Evolutionary conservation across 2,888 invertebrate genomes (phyloP).

Genomic region (Plebejus anna): DNA sequence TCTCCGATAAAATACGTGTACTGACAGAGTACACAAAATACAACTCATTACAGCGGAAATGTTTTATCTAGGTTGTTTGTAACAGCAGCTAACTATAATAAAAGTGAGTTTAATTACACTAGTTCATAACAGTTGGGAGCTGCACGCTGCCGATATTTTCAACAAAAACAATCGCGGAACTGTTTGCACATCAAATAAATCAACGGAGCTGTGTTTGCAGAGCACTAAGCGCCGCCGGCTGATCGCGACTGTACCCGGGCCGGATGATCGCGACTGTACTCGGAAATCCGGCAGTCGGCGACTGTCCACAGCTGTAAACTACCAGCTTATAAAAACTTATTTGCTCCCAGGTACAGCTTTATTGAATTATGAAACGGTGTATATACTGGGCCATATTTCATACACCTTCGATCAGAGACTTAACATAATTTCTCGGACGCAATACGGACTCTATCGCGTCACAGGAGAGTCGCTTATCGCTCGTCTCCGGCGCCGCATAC

Average conservation of each 20-base stretch:
- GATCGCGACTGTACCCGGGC: background rate
- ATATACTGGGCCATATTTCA: slow-evolving; percentile 15
- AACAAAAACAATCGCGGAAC: slow-evolving; percentile 8
- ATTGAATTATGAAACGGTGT: slow-evolving; percentile 15
- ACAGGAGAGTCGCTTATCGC: background rate
- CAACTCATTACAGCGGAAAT: background rate
- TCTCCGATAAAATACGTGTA: background rate
- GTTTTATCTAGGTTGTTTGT: background rate
- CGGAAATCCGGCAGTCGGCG: background rate
- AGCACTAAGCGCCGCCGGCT: background rate
- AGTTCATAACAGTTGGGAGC: background rate
- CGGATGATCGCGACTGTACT: background rate
- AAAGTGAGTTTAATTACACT: slow-evolving; percentile 14
- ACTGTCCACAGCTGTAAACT: background rate
- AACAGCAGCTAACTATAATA: background rate
- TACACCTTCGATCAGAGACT: slow-evolving; percentile 24
- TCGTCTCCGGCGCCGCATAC: background rate
- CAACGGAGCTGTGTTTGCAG: background rate
- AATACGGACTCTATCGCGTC: background rate
- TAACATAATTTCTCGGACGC: background rate
- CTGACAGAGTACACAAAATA: background rate
- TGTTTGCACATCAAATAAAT: slow-evolving; percentile 12
- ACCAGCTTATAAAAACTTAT: background rate
- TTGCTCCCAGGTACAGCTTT: slow-evolving; percentile 7
- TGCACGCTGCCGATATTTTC: slow-evolving; percentile 8